Evolutionary conservation across 92 coral and sea anemone genomes (phyloP).

Genomic region (Isaurus tuberculatus): DNA sequence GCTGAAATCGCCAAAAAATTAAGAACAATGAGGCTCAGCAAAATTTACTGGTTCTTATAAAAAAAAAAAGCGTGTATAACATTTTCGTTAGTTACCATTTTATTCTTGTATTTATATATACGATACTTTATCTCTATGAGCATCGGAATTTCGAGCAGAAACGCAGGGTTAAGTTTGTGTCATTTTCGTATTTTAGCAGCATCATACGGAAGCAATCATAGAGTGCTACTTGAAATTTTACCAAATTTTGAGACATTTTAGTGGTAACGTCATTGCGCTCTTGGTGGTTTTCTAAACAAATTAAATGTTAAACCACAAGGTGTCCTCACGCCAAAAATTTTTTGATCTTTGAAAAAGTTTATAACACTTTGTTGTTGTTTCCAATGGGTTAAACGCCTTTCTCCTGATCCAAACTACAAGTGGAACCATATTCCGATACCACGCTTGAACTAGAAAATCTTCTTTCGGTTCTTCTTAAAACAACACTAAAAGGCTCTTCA

Average conservation of each 20-base stretch:
- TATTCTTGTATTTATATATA: neutral
- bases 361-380: neutral
- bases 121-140: neutral
- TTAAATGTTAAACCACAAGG: neutral
- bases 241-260: neutral
- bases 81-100: too few relatives aligned
- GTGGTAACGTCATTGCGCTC: conserved; percentile 31
- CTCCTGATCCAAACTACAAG: neutral
- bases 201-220: conserved; percentile 41
- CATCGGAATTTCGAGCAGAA: neutral
- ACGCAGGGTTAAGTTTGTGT: neutral
- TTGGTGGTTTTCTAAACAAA: conserved; percentile 42
- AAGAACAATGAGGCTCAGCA: too few relatives aligned
- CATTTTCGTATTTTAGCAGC: neutral
- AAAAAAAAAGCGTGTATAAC: too few relatives aligned
- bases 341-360: neutral
- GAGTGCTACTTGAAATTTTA: neutral
- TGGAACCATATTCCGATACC: neutral
- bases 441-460: conserved; percentile 14
- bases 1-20: too few relatives aligned
- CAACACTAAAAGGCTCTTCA: neutral
- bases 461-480: neutral
- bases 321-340: neutral
- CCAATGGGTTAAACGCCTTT: neutral
- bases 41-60: too few relatives aligned